Base-by-base conservation (phyloP, 2,888 invertebrate species). In the Parochlus steinenii region DNA sequence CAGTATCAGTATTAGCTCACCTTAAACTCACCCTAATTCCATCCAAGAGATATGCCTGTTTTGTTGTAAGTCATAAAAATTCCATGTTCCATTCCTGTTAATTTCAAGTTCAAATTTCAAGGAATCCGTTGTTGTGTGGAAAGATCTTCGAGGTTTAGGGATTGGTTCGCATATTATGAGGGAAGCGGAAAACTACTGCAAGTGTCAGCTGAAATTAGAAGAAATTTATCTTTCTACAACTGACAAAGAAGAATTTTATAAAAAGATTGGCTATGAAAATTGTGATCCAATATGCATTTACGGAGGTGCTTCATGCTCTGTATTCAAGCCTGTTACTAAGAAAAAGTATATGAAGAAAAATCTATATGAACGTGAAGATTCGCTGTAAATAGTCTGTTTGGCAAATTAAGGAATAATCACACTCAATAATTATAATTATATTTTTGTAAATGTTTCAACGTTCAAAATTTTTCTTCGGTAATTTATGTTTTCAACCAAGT, bases 121-220 rank as follows among this genome's bases (percentile, higher is more conserved):
- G 37, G 82, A 85, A 63, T 76, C 82, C 25, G 83, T 86, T 44
- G 75, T 86, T 11, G 82, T 86, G 48, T 68, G 69, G 44, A 71
- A 69, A 54, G 56, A 60, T 12, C 65, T 71, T 48, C 66, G 86
- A 44, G 80, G 81, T 8, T 70, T 72, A 55, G 83, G 80, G 44
- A 64, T 79, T 42, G 86, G 86, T 14, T 76, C 74, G 46, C 64
- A 69, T 48, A 61, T 86, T 24, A 76, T 86, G 75, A 64, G 60
- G 39, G 67, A 71, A 50, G 69, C 74, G 6, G 85, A 86, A 60
- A 67, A 75, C 42, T 81, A 81, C 52, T 75, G 76, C 48, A 71
- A 65, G 43, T 58, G 61, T 39, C 60, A 62, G 41, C 63, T 76
- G 42, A 62, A 67, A 40, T 61, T 79, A 42, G 65, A 68, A 48